These are phyloP conservation scores for Melikaiella ostensackeni DNA, from an alignment of 2,888 invertebrate genomes.

Conservation along the genomic window DNA sequence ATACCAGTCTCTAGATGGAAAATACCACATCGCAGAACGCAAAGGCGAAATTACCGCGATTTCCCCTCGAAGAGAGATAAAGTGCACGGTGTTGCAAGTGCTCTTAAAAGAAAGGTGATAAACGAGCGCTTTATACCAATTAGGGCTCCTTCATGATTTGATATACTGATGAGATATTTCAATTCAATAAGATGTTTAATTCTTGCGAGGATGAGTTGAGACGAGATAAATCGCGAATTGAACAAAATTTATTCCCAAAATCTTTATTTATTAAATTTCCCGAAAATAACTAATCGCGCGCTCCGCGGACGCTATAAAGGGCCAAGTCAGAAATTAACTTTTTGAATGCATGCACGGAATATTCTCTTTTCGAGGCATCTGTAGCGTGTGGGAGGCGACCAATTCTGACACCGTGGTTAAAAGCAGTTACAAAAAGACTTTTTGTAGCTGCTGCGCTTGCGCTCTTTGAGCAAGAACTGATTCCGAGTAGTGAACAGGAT, in stretches of 20 bases:
- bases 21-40: slow-evolving; percentile 54
- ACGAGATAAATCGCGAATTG: background rate
- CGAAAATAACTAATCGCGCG: background rate
- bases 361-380: too few species aligned
- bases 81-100: slow-evolving; percentile 35
- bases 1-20: slow-evolving; percentile 53
- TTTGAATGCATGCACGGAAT: too few species aligned
- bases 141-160: background rate
- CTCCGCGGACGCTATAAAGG: too few species aligned
- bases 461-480: too few species aligned
- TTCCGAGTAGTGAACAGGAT: too few species aligned
- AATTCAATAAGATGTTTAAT: background rate
- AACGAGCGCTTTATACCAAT: background rate
- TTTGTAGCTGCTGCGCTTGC: too few species aligned
- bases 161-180: background rate
- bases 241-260: background rate
- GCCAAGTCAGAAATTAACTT: too few species aligned
- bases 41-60: slow-evolving; percentile 53
- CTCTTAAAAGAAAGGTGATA: slow-evolving; percentile 4
- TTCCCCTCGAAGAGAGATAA: slow-evolving; percentile 47
- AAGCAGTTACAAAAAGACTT: too few species aligned
- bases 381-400: too few species aligned
- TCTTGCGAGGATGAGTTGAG: background rate
- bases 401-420: too few species aligned
- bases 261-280: too few species aligned